Base-by-base conservation (phyloP, 35 echinoderm and acorn worm species). In the Holothuria glaberrima region DNA sequence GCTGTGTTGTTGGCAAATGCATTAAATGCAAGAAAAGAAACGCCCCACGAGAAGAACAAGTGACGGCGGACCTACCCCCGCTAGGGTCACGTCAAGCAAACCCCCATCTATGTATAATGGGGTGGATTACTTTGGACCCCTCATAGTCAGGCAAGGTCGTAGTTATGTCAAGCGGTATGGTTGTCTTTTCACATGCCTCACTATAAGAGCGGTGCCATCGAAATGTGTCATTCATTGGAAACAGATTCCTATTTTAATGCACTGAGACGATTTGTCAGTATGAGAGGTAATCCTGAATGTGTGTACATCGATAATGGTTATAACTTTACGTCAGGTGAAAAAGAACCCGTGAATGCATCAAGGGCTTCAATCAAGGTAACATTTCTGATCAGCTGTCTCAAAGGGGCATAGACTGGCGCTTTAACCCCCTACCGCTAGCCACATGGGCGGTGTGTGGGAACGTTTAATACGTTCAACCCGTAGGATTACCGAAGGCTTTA, bases 121-220 rank as follows among this genome's bases (percentile, higher is more conserved):
- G 20, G 69, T 92, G 10, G 90, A 95, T 78, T 95, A 92, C 68
- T 95, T 95, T 67, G 94, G 94, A 60, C 94, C 90, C 30, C 62
- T 95, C 26, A 33, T 59, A 6, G 86, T 92, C 9, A 95, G 89
- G 57, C 75, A 79, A 78, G 86, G 90, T 18, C 10, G 90, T 7
- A 89, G 73, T 12, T 7, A 83, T 14, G 75, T 92, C 1, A 92
- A 95, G 57, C 24, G 90, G 20, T 95, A 83, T 4, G 90, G 93
- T 36, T 92, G 90, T 58, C 30, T 95, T 0, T 95, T 92, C 61
- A 95, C 94, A 21, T 95, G 94, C 71, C 48, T 92, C 1, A 59
- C 90, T 28, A 73, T 83, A 21, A 59, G 90, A 38, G 90, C 94
- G 27, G 86, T 95, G 1, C 90, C 72, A 67, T 91, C 3, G 89